phyloP scores from a whole-genome alignment of 2,888 invertebrate species.

The Acanthosepion pharaonis region DNA sequence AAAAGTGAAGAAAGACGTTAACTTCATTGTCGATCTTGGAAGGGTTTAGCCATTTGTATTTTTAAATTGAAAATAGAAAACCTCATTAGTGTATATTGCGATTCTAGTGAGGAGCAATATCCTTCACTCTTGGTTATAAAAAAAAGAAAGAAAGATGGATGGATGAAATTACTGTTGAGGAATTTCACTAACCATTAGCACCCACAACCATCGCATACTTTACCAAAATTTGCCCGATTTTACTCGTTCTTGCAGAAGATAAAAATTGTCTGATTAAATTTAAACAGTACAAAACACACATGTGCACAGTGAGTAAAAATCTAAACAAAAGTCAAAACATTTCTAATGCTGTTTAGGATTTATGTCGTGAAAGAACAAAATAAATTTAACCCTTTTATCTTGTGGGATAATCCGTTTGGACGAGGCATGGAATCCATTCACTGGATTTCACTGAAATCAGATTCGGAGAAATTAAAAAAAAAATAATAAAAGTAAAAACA shows the following conservation, averaged over 20 bases:
- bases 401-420: not conserved
- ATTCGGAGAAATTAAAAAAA: not conserved
- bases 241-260: not conserved
- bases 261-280: not conserved
- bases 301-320: not conserved
- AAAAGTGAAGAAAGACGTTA: too few relatives aligned
- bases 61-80: too few relatives aligned
- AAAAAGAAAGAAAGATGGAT: not conserved
- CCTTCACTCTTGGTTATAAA: not conserved
- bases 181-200: not conserved
- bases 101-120: not conserved
- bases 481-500: not conserved
- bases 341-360: not conserved
- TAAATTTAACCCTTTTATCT: slow-evolving; percentile 6
- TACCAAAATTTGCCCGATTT: not conserved
- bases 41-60: too few relatives aligned
- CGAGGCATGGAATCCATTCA: not conserved
- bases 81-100: too few relatives aligned
- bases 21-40: too few relatives aligned
- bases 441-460: not conserved
- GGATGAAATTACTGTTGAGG: not conserved
- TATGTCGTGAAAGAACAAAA: not conserved
- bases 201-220: not conserved
- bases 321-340: not conserved
- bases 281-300: not conserved